phyloP scores from a whole-genome alignment of 2,797 vertebrate species.

The Nannoperca obscura region DNA sequence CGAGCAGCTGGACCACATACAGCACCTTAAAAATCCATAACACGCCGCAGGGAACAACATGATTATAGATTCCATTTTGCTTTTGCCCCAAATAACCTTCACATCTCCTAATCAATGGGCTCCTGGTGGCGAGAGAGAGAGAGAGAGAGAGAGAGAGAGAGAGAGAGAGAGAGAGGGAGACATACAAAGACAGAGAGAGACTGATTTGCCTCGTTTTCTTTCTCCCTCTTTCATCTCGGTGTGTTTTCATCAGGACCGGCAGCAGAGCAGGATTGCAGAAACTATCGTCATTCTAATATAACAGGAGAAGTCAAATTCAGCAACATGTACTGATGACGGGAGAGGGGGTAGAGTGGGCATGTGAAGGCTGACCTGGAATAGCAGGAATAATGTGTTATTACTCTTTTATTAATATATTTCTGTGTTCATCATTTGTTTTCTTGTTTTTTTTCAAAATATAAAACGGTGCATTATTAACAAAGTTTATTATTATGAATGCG shows the following conservation, averaged over 20 bases:
- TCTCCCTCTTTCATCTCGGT: conserved; percentile 33
- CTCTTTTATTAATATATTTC: too few species aligned
- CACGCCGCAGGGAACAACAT: conserved; percentile 43
- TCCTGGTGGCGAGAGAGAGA: too few species aligned
- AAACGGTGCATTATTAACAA: too few species aligned
- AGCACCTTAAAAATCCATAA: conserved; percentile 49
- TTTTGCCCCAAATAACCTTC: conserved; percentile 58
- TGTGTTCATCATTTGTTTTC: too few species aligned
- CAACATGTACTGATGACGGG: background rate
- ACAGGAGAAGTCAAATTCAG: conserved; percentile 24
- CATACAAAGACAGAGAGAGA: background rate
- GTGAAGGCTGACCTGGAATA: background rate
- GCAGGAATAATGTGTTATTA: background rate
- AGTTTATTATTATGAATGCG: too few species aligned
- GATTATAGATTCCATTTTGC: conserved; percentile 52
- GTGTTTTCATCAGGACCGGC: conserved; percentile 30
- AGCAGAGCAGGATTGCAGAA: conserved; percentile 33
- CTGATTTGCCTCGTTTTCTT: conserved; percentile 18
- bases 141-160: too few species aligned
- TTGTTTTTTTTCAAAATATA: too few species aligned
- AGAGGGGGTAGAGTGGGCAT: background rate
- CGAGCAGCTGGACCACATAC: conserved; percentile 33
- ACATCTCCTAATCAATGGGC: conserved; percentile 50
- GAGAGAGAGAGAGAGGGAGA: background rate
- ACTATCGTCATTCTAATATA: conserved; percentile 34